Percentiles rank a stretch among this genome's conserved stretches.
These are phyloP conservation scores for Zoanthus gigantus DNA, from an alignment of 92 coral and sea anemone genomes.

Conservation along the genomic window DNA sequence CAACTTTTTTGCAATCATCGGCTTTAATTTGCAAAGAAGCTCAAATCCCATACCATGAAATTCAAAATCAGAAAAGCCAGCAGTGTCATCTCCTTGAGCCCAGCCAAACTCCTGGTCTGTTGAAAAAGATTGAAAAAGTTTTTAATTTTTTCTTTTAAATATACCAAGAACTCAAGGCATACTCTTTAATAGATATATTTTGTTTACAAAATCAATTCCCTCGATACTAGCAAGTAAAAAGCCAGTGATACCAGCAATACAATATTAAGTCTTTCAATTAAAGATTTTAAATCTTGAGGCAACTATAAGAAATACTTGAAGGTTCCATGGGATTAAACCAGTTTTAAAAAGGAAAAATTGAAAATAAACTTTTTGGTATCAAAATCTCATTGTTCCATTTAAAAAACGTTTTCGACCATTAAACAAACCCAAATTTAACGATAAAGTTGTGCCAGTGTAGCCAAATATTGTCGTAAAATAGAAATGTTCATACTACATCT, in stretches of 20 bases:
- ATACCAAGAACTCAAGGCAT: not conserved
- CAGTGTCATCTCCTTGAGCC: conserved; percentile 14
- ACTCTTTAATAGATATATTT: too few species aligned
- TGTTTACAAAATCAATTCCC: too few species aligned
- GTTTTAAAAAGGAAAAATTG: too few species aligned
- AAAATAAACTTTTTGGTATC: too few species aligned
- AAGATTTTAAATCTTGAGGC: too few species aligned
- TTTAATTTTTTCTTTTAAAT: not conserved
- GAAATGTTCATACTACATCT: not conserved
- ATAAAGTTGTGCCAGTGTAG: not conserved
- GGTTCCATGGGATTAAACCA: too few species aligned
- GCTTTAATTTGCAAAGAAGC: not conserved
- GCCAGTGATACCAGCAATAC: too few species aligned
- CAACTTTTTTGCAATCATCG: not conserved
- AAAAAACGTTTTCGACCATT: not conserved
- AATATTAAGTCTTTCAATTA: too few species aligned
- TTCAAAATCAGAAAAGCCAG: conserved; percentile 24
- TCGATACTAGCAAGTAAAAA: too few species aligned
- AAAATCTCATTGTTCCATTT: too few species aligned
- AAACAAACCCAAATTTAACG: not conserved
- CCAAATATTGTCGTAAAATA: conserved; percentile 3
- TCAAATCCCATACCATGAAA: conserved; percentile 5
- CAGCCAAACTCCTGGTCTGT: conserved; percentile 17
- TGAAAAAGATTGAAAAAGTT: not conserved
- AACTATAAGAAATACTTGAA: too few species aligned